These are phyloP conservation scores for Steatocranus sp. DNA, from an alignment of 2,797 vertebrate genomes.

Conservation along the genomic window DNA sequence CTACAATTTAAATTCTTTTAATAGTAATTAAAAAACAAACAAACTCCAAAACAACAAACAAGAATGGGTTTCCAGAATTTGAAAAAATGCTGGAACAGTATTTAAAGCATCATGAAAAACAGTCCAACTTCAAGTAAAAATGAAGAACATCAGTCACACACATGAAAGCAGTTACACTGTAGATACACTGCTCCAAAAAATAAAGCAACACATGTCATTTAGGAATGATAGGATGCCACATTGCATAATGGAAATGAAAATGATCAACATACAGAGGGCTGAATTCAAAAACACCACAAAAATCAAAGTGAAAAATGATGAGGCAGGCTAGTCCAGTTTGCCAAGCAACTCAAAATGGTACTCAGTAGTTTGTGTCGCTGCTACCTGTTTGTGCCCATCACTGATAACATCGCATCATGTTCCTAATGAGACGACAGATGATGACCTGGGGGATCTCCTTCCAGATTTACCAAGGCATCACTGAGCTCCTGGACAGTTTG, in stretches of 20 bases:
- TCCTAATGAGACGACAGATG: not conserved
- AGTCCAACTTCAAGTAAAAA: not conserved
- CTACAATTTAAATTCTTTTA: not conserved
- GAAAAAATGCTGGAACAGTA: not conserved
- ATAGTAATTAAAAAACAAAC: not conserved
- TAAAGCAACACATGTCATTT: not conserved
- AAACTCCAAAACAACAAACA: not conserved
- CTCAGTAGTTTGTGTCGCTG: fast-evolving
- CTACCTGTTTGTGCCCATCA: not conserved
- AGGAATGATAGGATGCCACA: not conserved
- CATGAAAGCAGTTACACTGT: not conserved
- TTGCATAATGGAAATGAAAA: not conserved
- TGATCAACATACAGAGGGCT: not conserved
- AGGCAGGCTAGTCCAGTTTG: not conserved
- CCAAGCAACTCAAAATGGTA: not conserved
- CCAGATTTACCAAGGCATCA: not conserved
- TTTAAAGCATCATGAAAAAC: not conserved
- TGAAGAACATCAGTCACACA: not conserved
- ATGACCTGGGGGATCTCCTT: not conserved
- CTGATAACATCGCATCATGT: fast-evolving
- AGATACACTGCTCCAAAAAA: not conserved
- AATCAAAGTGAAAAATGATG: not conserved
- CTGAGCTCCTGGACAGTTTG: not conserved
- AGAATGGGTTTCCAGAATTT: not conserved
- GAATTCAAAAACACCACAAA: not conserved